Percentiles rank a stretch among this genome's conserved stretches.
These are phyloP conservation scores for Ateles fusciceps DNA, from an alignment of 2,797 vertebrate genomes.

Conservation along the genomic window DNA sequence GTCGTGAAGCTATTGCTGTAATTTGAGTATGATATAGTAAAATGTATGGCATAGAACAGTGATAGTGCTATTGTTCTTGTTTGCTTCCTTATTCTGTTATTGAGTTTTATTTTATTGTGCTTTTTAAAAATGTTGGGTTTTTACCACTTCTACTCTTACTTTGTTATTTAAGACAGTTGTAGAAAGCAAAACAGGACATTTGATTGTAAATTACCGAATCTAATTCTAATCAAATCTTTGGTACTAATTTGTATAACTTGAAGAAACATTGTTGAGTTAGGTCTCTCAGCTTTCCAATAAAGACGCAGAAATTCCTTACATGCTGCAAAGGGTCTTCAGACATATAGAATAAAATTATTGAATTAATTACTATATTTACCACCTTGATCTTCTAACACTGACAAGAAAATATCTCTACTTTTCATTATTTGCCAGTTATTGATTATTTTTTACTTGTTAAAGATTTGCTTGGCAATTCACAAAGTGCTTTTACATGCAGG, in stretches of 20 bases:
- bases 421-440: not conserved
- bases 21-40: not conserved
- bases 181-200: not conserved
- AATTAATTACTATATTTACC: not conserved
- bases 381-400: not conserved
- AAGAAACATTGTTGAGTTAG: not conserved
- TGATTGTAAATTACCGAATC: not conserved
- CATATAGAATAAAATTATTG: not conserved
- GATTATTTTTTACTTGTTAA: not conserved
- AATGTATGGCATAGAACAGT: not conserved
- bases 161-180: not conserved
- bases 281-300: not conserved
- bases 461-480: not conserved
- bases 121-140: not conserved
- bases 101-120: not conserved
- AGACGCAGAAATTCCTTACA: not conserved
- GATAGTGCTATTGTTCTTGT: not conserved
- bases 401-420: not conserved
- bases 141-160: not conserved
- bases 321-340: not conserved
- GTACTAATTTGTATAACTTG: not conserved
- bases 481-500: not conserved
- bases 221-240: not conserved
- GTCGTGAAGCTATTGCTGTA: not conserved
- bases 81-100: not conserved